Conservation (phyloP, 1,140 invertebrate genomes). For the Condylostylus longicornis region DNA sequence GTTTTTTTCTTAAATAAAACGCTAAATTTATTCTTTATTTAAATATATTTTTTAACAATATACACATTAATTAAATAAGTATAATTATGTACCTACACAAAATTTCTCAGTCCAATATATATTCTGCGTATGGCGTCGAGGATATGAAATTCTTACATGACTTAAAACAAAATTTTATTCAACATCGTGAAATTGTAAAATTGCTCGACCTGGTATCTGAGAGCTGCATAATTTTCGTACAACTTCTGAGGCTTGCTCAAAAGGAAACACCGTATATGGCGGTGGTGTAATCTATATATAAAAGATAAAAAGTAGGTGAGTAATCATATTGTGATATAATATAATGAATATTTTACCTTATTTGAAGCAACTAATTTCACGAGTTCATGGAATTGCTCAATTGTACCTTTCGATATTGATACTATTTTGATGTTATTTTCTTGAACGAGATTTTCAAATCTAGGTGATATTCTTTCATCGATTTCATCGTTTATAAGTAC, state of each 20-base stretch:
- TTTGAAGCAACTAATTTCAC: constrained; percentile 58
- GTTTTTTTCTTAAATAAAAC: too few species aligned
- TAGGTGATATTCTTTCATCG: constrained; percentile 58
- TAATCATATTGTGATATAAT: constrained; percentile 1
- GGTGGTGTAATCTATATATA: constrained; percentile 57
- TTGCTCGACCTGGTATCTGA: constrained; percentile 72
- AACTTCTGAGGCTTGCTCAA: constrained; percentile 69
- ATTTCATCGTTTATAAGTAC: constrained; percentile 78
- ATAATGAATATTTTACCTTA: constrained; percentile 37
- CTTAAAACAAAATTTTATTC: too few species aligned
- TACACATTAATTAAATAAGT: too few species aligned
- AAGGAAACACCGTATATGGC: constrained; percentile 70
- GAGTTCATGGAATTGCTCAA: constrained; percentile 66
- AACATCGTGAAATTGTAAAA: constrained; percentile 61
- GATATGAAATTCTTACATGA: too few species aligned
- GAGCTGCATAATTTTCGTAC: constrained; percentile 71
- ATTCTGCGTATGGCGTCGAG: too few species aligned
- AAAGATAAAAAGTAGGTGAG: background rate
- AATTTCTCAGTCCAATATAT: too few species aligned
- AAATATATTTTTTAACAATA: too few species aligned
- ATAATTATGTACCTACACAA: too few species aligned
- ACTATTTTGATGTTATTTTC: constrained; percentile 66
- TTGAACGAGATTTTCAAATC: constrained; percentile 59
- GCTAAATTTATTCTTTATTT: too few species aligned
- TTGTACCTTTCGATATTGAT: constrained; percentile 64